phyloP scores from a whole-genome alignment of 2,797 vertebrate genomes.

The Meda fulgida region DNA sequence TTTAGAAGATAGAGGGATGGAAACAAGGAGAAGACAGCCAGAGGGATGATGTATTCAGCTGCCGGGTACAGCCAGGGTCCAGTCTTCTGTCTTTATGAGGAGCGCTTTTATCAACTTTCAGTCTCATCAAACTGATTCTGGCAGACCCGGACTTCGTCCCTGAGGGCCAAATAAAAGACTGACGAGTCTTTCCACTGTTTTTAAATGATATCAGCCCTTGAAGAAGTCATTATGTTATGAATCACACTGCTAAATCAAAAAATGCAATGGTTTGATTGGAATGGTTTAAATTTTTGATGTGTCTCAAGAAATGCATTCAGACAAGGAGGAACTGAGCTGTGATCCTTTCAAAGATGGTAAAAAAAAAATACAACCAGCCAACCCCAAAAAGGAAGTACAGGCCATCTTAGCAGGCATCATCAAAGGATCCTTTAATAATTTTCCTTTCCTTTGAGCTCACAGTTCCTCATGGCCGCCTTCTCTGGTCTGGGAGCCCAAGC shows the following conservation, averaged over 20 bases:
- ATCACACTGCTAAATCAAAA: conserved; percentile 14
- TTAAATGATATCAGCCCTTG: conserved; percentile 23
- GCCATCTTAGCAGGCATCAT: conserved; percentile 69
- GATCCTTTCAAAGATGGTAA: not conserved
- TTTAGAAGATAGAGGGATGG: conserved; percentile 2
- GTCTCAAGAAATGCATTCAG: conserved; percentile 8
- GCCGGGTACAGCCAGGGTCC: conserved; percentile 19
- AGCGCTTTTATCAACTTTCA: conserved; percentile 22
- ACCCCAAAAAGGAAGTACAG: conserved; percentile 56
- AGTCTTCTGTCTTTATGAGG: conserved; percentile 9
- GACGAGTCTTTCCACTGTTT: conserved; percentile 33
- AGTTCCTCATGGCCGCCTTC: conserved; percentile 53
- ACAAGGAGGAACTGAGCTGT: not conserved
- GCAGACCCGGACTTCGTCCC: not conserved
- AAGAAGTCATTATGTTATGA: conserved; percentile 17
- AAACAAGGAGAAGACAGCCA: conserved; percentile 4
- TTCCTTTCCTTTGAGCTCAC: conserved; percentile 61
- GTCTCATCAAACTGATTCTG: not conserved
- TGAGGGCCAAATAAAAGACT: conserved; percentile 12
- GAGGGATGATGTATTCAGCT: conserved; percentile 13
- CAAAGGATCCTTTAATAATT: conserved; percentile 65
- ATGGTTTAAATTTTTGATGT: not conserved
- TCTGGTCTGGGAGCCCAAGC: conserved; percentile 51
- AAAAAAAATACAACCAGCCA: conserved; percentile 10
- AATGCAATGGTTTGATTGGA: not conserved